Evolutionary conservation across 2,113 vertebrate species (phyloP).

Genomic region (Bombycilla garrulus): DNA sequence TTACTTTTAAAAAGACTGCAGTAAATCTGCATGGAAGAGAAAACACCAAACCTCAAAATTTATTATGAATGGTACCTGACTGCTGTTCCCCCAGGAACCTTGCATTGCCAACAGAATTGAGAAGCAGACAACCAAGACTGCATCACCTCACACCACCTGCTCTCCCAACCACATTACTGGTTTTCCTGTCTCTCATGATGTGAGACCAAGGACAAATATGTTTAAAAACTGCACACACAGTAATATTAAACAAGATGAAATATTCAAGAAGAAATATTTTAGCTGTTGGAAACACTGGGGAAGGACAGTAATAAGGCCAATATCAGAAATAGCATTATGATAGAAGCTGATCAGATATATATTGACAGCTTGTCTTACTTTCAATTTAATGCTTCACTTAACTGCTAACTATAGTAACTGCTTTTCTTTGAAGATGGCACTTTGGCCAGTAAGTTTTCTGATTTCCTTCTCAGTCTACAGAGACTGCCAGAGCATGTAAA

Average conservation of each 20-base stretch:
- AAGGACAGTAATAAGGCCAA: neutral
- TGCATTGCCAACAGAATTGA: neutral
- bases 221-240: neutral
- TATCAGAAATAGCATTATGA: neutral
- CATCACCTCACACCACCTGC: neutral
- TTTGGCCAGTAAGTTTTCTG: neutral
- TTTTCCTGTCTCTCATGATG: neutral
- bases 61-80: rapidly evolving
- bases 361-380: neutral
- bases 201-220: neutral
- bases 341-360: neutral
- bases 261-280: neutral
- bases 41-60: neutral
- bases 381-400: neutral
- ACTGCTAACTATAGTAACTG: neutral
- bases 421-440: neutral
- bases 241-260: neutral
- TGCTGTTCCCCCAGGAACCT: neutral
- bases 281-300: neutral
- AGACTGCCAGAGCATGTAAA: neutral
- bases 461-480: neutral
- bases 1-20: neutral
- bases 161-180: neutral
- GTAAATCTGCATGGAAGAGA: neutral
- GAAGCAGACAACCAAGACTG: neutral